Evolutionary conservation across 2,797 vertebrate genomes (phyloP).

Genomic region (Brachyrhaphis roseni): DNA sequence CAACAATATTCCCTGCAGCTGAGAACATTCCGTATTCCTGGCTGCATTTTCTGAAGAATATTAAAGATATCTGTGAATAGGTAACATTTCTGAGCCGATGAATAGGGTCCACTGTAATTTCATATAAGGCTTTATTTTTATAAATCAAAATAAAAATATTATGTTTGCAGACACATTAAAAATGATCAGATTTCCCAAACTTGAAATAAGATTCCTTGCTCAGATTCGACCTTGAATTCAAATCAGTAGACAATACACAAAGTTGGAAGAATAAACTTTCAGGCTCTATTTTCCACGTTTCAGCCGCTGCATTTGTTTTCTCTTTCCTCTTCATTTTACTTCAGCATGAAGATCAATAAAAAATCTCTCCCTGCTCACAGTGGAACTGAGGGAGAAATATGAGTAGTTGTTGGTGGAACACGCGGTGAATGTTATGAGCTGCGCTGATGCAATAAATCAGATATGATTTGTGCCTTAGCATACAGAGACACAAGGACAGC

Average conservation of each 20-base stretch:
- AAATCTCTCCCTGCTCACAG: conserved; percentile 13
- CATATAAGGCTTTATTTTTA: no score
- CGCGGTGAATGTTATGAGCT: conserved; percentile 29
- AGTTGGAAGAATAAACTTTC: background rate
- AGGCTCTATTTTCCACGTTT: background rate
- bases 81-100: no score
- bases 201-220: background rate
- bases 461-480: conserved; percentile 17
- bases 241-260: background rate
- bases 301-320: background rate
- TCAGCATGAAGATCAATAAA: conserved; percentile 18
- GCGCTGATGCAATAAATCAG: conserved; percentile 31
- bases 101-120: no score
- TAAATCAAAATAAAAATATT: background rate
- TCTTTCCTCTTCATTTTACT: conserved; percentile 21
- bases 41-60: no score
- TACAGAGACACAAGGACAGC: conserved; percentile 23
- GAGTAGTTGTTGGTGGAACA: conserved; percentile 7
- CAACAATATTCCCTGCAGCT: no score
- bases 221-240: background rate
- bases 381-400: conserved; percentile 23
- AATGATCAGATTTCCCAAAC: background rate
- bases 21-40: no score
- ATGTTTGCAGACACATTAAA: background rate
- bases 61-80: no score